These are phyloP conservation scores for Crepidodera aurea DNA, from an alignment of 2,888 invertebrate species.

Conservation along the genomic window DNA sequence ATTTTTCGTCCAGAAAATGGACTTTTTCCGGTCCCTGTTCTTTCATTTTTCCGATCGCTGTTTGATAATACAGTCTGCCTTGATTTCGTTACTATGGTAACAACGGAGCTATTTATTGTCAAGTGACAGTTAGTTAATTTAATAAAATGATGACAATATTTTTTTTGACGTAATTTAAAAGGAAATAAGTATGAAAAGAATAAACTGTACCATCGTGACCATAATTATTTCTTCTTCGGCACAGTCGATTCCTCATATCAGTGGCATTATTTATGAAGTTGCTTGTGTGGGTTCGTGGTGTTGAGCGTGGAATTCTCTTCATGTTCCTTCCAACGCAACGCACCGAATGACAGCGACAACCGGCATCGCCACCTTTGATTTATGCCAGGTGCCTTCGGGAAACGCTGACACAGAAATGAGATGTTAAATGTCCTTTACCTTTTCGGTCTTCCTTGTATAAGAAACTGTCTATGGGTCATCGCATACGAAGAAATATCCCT, in stretches of 20 bases:
- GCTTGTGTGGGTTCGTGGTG: conserved; percentile 52
- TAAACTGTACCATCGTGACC: not conserved
- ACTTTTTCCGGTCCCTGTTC: no score
- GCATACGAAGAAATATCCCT: no score
- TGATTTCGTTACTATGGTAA: no score
- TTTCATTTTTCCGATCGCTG: no score
- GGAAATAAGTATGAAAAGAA: no score
- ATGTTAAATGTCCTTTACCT: conserved; percentile 15
- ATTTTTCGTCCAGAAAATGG: no score
- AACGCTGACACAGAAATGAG: conserved; percentile 9
- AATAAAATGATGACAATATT: no score
- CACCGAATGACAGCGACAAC: conserved; percentile 29
- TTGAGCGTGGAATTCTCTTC: conserved; percentile 49
- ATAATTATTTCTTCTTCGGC: not conserved
- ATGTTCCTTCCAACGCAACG: conserved; percentile 44
- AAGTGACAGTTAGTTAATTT: no score
- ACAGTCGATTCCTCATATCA: conserved; percentile 21
- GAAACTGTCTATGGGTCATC: no score
- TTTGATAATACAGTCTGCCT: no score
- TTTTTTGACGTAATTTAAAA: no score
- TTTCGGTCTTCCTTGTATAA: not conserved
- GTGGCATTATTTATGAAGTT: conserved; percentile 49
- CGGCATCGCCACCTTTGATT: conserved; percentile 12
- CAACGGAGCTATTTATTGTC: no score
- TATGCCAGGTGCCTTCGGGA: conserved; percentile 13